phyloP scores from a whole-genome alignment of 2,888 invertebrate species.

The Arge pagana region DNA sequence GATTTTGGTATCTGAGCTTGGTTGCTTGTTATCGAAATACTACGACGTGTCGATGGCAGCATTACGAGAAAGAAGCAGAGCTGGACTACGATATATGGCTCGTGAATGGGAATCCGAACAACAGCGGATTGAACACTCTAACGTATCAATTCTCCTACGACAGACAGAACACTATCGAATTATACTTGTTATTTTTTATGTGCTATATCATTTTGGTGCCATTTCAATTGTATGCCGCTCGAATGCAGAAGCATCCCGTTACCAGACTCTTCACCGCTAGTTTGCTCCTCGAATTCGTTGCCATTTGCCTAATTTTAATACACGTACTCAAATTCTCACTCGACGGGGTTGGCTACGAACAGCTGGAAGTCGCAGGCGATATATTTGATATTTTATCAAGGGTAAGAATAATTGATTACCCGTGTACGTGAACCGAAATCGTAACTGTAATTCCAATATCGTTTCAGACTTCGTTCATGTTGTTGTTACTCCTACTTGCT shows the following conservation, averaged over 20 bases:
- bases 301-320: constrained; percentile 83
- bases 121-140: constrained; percentile 83
- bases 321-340: constrained; percentile 89
- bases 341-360: constrained; percentile 86
- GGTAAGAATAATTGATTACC: constrained; percentile 61
- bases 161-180: constrained; percentile 87
- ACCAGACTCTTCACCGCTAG: constrained; percentile 89
- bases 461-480: constrained; percentile 87
- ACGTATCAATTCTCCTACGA: constrained; percentile 97
- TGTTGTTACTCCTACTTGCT: constrained; percentile 86
- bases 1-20: constrained; percentile 95
- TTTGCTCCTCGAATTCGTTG: constrained; percentile 82
- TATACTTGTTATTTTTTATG: constrained; percentile 86
- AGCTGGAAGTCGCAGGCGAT: constrained; percentile 85
- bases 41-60: constrained; percentile 82
- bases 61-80: constrained; percentile 66
- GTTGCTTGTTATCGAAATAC: constrained; percentile 88
- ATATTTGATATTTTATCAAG: constrained; percentile 90
- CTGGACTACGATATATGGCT: constrained; percentile 92
- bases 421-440: background rate
- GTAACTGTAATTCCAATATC: constrained; percentile 6
- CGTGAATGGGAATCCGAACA: constrained; percentile 94
- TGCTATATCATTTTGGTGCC: constrained; percentile 86
- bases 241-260: constrained; percentile 87
- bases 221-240: constrained; percentile 88